Base-by-base conservation (phyloP, 2,888 invertebrate species). In the Amphipyra tragopoginis region DNA sequence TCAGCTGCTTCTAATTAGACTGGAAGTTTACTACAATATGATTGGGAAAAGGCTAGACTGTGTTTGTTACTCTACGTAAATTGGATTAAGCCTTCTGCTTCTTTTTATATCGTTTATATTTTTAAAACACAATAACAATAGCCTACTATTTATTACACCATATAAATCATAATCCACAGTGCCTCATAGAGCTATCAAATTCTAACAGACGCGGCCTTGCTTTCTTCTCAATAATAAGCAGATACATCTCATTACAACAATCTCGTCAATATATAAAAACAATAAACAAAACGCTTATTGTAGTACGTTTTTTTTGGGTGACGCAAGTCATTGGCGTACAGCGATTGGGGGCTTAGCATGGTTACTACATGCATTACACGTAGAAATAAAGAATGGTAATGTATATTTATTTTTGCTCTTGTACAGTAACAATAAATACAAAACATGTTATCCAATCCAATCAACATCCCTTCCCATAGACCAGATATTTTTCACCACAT, bases 211-310 rank as follows among this genome's bases (percentile, higher is more conserved):
- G 8, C 10, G 66, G 54, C 78, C 78, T 78, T 78, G 75, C 77
- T 79, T 77, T 77, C 80, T 77, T 77, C 59, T 48, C 48, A 53
- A 67, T 67, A 57, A 65, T 62, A 70, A 61, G 44, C 60, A 53
- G 52, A 74, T 66, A 53, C 60, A 71, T 71, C 61, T 61, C 44
- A 47, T 63, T 69, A 72, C 74, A 70, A 67, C 77, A 72, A 76
- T 66, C 72, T 65, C 69, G 55, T 79, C 70, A 79, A 65, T n/a
- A 75, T 59, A 49, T 63, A 67, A 15, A 82, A 83, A 86, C 86
- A 85, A 86, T 85, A 84, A 84, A 86, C 86, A 85, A 79, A 80
- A 79, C 75, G 69, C 63, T 81, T 79, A 81, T 85, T 81, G 81
- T 76, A 7, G 0, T n/a, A n/a, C n/a, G n/a, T 59, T 73, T 43